These are phyloP conservation scores for Drosophila trapezifrons DNA, from an alignment of 1,140 invertebrate species.

Conservation along the genomic window DNA sequence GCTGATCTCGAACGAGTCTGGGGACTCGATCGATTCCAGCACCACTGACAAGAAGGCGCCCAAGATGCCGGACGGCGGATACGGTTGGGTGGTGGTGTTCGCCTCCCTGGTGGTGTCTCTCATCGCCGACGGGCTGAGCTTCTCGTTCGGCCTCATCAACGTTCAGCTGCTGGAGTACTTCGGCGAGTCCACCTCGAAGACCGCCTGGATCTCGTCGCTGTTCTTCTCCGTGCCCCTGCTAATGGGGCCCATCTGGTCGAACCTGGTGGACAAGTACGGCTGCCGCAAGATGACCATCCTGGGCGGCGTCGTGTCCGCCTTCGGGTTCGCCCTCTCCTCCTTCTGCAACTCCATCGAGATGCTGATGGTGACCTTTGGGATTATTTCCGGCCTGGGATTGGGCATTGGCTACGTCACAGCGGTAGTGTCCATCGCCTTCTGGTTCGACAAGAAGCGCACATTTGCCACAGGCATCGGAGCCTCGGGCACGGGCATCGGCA, in stretches of 20 bases:
- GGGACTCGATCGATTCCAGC: conserved; percentile 77
- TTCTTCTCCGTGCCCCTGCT: conserved; percentile 95
- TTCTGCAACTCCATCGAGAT: conserved; percentile 89
- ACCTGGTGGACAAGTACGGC: conserved; percentile 94
- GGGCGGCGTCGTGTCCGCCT: conserved; percentile 90
- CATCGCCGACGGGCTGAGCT: conserved; percentile 97
- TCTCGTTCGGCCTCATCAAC: conserved; percentile 95
- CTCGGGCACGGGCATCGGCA: conserved; percentile 93
- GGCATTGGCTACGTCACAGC: conserved; percentile 95
- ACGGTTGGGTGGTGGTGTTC: conserved; percentile 94
- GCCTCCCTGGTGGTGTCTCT: conserved; percentile 94
- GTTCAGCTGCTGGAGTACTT: conserved; percentile 95
- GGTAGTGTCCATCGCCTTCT: conserved; percentile 96
- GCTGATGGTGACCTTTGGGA: conserved; percentile 94
- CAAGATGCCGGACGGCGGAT: conserved; percentile 83
- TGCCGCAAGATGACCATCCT: conserved; percentile 93
- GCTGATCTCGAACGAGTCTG: conserved; percentile 80
- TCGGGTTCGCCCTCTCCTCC: conserved; percentile 92
- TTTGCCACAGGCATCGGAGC: conserved; percentile 95
- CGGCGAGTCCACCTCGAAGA: conserved; percentile 91
- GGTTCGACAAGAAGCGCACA: conserved; percentile 96
- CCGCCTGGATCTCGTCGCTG: conserved; percentile 94
- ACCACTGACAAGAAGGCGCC: conserved; percentile 75
- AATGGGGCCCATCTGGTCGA: conserved; percentile 88
- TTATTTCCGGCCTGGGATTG: conserved; percentile 93